A percentile compares a stretch with the other conserved stretches of the same genome.
phyloP scores from a whole-genome alignment of 2,888 invertebrate species.

The Anarsia innoxiella region DNA sequence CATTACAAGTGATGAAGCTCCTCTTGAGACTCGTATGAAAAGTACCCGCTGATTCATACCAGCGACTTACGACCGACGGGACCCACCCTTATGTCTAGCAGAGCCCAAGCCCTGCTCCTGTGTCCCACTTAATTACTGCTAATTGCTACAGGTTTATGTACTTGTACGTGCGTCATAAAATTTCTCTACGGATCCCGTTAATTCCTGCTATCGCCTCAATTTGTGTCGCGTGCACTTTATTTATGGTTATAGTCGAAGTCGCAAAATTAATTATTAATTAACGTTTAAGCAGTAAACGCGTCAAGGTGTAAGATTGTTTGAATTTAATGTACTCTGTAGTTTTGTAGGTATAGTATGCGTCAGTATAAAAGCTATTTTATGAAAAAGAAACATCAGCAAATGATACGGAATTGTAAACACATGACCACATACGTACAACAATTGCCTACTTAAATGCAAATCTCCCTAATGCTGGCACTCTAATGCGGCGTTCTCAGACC shows the following conservation, averaged over 20 bases:
- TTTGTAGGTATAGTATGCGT: too few relatives aligned
- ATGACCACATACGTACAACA: slow-evolving; percentile 28
- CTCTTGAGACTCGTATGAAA: slow-evolving; percentile 63
- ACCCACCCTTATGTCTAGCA: slow-evolving; percentile 12
- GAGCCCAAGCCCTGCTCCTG: slow-evolving; percentile 35
- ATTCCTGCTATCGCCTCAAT: slow-evolving; percentile 45
- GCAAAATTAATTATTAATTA: slow-evolving; percentile 7
- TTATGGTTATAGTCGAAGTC: slow-evolving; percentile 8
- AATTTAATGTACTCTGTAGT: too few relatives aligned
- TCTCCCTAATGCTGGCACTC: slow-evolving; percentile 38
- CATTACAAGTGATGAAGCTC: slow-evolving; percentile 67
- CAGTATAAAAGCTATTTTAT: too few relatives aligned
- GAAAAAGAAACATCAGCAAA: slow-evolving; percentile 24
- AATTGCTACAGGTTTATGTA: slow-evolving; percentile 60
- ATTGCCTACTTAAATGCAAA: slow-evolving; percentile 51
- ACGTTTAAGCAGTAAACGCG: background rate
- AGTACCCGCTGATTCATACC: slow-evolving; percentile 68
- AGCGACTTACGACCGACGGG: slow-evolving; percentile 62
- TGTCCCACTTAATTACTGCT: slow-evolving; percentile 68
- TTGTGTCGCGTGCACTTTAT: slow-evolving; percentile 23
- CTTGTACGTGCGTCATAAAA: slow-evolving; percentile 58
- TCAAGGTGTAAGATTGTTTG: too few relatives aligned
- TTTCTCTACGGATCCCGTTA: slow-evolving; percentile 49
- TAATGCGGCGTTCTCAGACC: slow-evolving; percentile 22
- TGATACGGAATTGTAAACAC: slow-evolving; percentile 41